Base-by-base conservation (phyloP, 2,113 vertebrate species). In the Pelobates fuscus region DNA sequence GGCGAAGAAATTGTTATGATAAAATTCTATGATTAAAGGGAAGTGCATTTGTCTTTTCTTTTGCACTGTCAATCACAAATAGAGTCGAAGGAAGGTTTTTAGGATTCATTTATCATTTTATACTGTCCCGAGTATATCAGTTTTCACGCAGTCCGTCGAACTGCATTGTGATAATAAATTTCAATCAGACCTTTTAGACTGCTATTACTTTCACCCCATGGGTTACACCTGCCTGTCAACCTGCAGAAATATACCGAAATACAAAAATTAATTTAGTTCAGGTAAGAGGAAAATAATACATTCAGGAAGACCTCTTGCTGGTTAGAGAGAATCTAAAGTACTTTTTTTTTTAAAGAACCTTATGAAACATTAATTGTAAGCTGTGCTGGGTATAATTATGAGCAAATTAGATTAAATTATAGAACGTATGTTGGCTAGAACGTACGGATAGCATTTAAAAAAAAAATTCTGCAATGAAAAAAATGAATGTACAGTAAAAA, bases 31-130 rank as follows among this genome's bases (percentile, higher is more conserved):
- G 55, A 71, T 71, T 62, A 62, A 62, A 27, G 43, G 7, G 20
- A 71, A 30, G 12, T 24, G 18, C 29, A 25, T 25, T 23, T 44
- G 27, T 23, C 43, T 25, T 15, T 23, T 72, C 59, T 63, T 71
- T 72, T 72, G 26, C 21, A 30, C 70, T 62, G 70, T 62, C 70
- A 72, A 41, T 72, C 70, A 64, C 6, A 18, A 8, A 24, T 11
- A 1, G 21, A 32, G 14, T 26, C n/a, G 26, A 54, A 54, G 44
- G 44, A 62, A 52, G 29, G 43, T 54, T 20, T 32, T 21, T 61
- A 24, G 20, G 58, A 71, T 52, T 49, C 44, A 62, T 61, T 46
- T 61, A 49, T 43, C 24, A 27, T 24, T 30, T 62, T 62, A 32
- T 46, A 29, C 26, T 17, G 18, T 32, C 24, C 10, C 26, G 11